Evolutionary conservation across 2,797 vertebrate genomes (phyloP).

Genomic region (Fistularia tabacaria): DNA sequence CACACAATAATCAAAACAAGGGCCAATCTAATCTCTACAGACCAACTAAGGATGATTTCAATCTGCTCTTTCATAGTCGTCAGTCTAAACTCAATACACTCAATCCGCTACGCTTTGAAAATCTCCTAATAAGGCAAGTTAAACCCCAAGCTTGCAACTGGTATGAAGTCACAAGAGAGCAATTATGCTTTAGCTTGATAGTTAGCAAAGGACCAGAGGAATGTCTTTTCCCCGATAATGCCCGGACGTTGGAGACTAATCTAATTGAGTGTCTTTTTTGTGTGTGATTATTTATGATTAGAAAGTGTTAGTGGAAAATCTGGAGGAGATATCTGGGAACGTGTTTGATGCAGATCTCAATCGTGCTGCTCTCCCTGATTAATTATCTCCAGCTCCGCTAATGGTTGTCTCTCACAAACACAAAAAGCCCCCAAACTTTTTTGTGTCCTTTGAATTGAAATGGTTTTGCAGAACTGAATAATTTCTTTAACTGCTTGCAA

Average conservation of each 20-base stretch:
- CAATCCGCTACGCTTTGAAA: slow-evolving; percentile 57
- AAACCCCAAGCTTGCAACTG: slow-evolving; percentile 74
- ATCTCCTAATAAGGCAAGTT: slow-evolving; percentile 76
- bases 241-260: slow-evolving; percentile 76
- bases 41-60: slow-evolving; percentile 52
- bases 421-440: slow-evolving; percentile 61
- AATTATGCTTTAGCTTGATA: slow-evolving; percentile 79
- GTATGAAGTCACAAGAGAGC: slow-evolving; percentile 80
- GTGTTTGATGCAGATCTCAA: slow-evolving; percentile 75
- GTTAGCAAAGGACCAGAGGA: slow-evolving; percentile 75
- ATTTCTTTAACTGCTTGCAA: slow-evolving; percentile 36
- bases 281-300: slow-evolving; percentile 81
- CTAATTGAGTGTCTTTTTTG: slow-evolving; percentile 78
- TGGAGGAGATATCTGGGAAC: slow-evolving; percentile 71
- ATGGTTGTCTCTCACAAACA: slow-evolving; percentile 51
- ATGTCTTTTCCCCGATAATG: slow-evolving; percentile 61
- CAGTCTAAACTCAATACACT: slow-evolving; percentile 53
- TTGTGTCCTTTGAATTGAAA: slow-evolving; percentile 69
- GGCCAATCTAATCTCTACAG: slow-evolving; percentile 49
- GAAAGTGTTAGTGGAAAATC: slow-evolving; percentile 75
- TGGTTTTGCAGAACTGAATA: slow-evolving; percentile 40
- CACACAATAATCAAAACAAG: slow-evolving; percentile 61
- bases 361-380: slow-evolving; percentile 66
- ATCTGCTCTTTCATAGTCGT: slow-evolving; percentile 55
- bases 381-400: slow-evolving; percentile 70